phyloP scores from a whole-genome alignment of 53 echinoderm and acorn worm species.

The Actinopyga echinites region DNA sequence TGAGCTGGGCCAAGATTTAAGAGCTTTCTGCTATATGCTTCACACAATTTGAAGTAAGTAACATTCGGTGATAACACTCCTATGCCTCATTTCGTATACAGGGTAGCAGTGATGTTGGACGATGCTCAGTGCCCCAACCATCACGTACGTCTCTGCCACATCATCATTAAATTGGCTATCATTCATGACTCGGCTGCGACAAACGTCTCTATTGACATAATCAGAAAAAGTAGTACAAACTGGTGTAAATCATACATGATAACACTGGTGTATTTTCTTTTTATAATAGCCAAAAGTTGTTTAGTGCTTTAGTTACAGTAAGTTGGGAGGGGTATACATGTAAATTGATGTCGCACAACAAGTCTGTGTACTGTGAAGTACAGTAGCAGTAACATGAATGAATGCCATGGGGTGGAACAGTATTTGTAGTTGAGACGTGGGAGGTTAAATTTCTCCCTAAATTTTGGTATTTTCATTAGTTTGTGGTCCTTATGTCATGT shows the following conservation, averaged over 20 bases:
- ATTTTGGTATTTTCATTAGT: too few species aligned
- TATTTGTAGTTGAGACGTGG: too few species aligned
- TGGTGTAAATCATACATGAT: conserved; percentile 8
- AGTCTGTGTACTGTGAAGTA: too few species aligned
- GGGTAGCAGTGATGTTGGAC: not conserved
- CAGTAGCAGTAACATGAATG: too few species aligned
- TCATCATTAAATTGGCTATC: conserved; percentile 8
- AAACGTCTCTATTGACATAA: not conserved
- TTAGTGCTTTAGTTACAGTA: too few species aligned
- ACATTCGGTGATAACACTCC: conserved; percentile 7
- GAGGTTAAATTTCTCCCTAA: too few species aligned
- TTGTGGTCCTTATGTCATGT: too few species aligned
- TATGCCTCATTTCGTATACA: not conserved
- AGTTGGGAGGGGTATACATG: too few species aligned
- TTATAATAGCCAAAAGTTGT: too few species aligned
- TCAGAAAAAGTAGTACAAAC: not conserved
- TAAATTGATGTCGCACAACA: too few species aligned
- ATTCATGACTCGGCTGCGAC: not conserved
- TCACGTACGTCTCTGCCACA: not conserved
- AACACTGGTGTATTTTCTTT: not conserved
- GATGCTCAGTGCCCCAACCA: not conserved
- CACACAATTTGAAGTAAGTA: conserved; percentile 12
- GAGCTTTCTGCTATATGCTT: conserved; percentile 1
- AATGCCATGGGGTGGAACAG: too few species aligned
- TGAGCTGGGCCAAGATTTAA: conserved; percentile 17